These are phyloP conservation scores for Ophion ventricosus DNA, from an alignment of 2,888 invertebrate species.

Conservation along the genomic window DNA sequence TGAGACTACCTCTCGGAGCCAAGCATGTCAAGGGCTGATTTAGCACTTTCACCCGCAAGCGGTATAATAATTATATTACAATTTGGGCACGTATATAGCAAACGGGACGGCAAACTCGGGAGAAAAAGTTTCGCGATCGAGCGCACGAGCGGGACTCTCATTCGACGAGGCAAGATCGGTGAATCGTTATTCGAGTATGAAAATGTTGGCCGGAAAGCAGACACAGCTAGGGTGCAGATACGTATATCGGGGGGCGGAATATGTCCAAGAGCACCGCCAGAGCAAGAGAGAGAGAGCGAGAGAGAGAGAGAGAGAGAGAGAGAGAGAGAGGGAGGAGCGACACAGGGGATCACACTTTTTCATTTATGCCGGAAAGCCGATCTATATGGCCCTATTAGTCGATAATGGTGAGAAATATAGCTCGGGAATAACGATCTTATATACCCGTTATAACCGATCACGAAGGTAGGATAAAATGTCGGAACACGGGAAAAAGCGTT, in stretches of 20 bases:
- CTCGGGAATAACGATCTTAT: conserved; percentile 74
- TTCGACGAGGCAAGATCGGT: conserved; percentile 20
- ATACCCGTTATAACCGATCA: conserved; percentile 73
- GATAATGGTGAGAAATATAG: conserved; percentile 77
- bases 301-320: neutral
- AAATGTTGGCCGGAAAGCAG: conserved; percentile 32
- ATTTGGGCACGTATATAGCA: conserved; percentile 27
- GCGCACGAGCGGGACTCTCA: neutral
- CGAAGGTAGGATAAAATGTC: conserved; percentile 78
- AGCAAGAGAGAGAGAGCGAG: neutral
- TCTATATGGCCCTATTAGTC: conserved; percentile 76
- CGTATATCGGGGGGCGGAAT: neutral
- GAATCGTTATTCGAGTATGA: conserved; percentile 50
- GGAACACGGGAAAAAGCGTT: conserved; percentile 67
- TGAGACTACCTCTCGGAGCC: too few relatives aligned
- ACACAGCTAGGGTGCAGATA: neutral
- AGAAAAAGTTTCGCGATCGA: conserved; percentile 37
- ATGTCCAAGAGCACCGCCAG: conserved; percentile 23
- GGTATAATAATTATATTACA: too few relatives aligned
- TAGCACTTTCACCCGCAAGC: too few relatives aligned
- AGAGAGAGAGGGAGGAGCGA: neutral
- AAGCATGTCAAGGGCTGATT: too few relatives aligned
- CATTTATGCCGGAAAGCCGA: conserved; percentile 73
- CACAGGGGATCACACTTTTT: conserved; percentile 70
- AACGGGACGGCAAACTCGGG: neutral